These are phyloP conservation scores for Empidonax alnorum DNA, from an alignment of 2,113 vertebrate species.

Conservation along the genomic window DNA sequence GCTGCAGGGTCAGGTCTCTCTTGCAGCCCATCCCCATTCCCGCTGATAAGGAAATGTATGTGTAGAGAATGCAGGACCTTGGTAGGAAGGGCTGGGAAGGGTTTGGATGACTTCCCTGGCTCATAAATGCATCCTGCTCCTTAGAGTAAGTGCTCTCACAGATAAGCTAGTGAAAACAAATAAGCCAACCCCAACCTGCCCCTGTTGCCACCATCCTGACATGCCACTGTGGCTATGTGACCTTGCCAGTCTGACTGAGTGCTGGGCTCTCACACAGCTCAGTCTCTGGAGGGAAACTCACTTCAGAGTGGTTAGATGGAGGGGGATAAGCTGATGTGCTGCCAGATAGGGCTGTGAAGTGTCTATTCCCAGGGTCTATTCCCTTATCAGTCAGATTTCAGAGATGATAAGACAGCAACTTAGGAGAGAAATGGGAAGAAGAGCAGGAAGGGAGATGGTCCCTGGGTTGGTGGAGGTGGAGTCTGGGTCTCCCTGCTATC, in stretches of 20 bases:
- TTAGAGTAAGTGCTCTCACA: background rate
- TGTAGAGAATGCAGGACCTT: background rate
- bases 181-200: background rate
- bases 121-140: background rate
- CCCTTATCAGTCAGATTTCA: background rate
- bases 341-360: background rate
- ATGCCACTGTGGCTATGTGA: background rate
- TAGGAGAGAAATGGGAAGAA: background rate
- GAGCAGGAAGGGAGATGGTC: background rate
- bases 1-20: background rate
- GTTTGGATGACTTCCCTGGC: conserved; percentile 12
- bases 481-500: background rate
- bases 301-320: background rate
- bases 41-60: background rate
- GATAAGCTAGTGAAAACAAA: background rate
- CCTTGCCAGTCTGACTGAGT: background rate
- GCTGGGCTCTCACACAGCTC: background rate
- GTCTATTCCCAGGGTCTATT: background rate
- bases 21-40: background rate
- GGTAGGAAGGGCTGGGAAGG: background rate
- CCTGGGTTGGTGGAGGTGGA: accelerated
- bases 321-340: background rate
- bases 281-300: background rate
- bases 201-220: background rate
- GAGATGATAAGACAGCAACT: background rate